Base-by-base conservation (phyloP, 2,888 invertebrate genomes). In the Mesochorus sp. region DNA sequence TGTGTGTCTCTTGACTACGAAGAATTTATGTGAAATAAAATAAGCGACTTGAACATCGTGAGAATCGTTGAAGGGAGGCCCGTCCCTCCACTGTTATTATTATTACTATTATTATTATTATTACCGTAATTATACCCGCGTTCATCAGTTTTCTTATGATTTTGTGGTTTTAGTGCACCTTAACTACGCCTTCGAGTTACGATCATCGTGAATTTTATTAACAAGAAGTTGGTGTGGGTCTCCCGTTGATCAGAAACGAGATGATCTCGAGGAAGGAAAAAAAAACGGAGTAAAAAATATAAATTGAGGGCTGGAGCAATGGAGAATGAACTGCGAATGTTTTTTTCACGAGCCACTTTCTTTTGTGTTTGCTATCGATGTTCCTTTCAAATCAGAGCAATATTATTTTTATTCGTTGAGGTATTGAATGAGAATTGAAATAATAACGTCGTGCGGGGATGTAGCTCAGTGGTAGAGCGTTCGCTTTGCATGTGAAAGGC, bases 401-500 rank as follows among this genome's bases (percentile, higher is more conserved):
- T n/a, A n/a, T n/a, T n/a, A n/a, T n/a, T n/a, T n/a, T n/a, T n/a
- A n/a, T n/a, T n/a, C n/a, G n/a, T n/a, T n/a, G n/a, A n/a, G n/a
- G n/a, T n/a, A n/a, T n/a, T n/a, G 31, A 31, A 31, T 31, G 14
- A 3, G 12, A 42, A 10, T n/a, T n/a, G n/a, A n/a, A n/a, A n/a
- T n/a, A n/a, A n/a, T n/a, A n/a, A n/a, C n/a, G n/a, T n/a, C n/a
- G n/a, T n/a, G 26, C 34, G 73, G 94, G 94, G 97, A 96, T 97
- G 96, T 97, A 97, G 97, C 97, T 97, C 97, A 97, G 96, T 96
- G 97, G 97, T 97, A 97, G 97, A 97, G 97, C 97, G 97, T 96
- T 97, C 97, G 97, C 97, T 97, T 97, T 96, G 97, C 97, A 97
- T 97, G 97, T 96, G 97, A 97, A 97, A 97, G 97, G 97, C 96